Evolutionary conservation across 2,888 invertebrate species (phyloP), one percentile per base, ranked within the genome.

Genomic region (Hirtodrosophila alboralis): DNA sequence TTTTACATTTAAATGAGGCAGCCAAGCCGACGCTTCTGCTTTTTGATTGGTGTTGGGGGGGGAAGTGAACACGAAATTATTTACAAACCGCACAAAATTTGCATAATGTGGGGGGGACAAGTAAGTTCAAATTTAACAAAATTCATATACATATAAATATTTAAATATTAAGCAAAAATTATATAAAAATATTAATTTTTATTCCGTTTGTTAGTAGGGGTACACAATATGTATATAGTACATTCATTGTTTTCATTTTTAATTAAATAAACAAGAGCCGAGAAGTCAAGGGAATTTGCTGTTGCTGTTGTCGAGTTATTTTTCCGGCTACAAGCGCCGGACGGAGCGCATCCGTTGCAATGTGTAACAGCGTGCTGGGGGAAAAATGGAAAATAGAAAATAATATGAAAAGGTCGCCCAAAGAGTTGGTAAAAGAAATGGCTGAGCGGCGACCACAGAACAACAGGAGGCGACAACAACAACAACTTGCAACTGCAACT

Each of bases 261-360:
- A 79, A 79, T 83, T 79, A 83, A 78, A 79, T 83, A 67, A 79
- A 78, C 68, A 63, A 74, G 52, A 54, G 33, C 34, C 52, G 16
- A 59, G 62, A 62, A 57, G 23, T 23, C 64, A 36, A 13, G 69
- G 57, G 62, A 78, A 68, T 64, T 73, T 52, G 28, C 40, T 61
- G 67, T 64, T 58, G 57, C 56, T 57, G 59, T 43, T 76, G 69
- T 57, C 58, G 64, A 58, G 81, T 58, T 69, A 80, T 77, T 81
- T 77, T 76, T 77, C 78, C 83, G 76, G 74, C 53, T 51, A 64
- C 66, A 72, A 67, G 53, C 58, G 53, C 65, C 58, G 74, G 75
- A 79, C 65, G 54, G 47, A 37, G 58, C 37, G 76, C 63, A 79
- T 79, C 75, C 80, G 75, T 58, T 75, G 72, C 76, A 72, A 48